Base-by-base conservation (phyloP, 2,113 vertebrate genomes). In the Thunnus thynnus region DNA sequence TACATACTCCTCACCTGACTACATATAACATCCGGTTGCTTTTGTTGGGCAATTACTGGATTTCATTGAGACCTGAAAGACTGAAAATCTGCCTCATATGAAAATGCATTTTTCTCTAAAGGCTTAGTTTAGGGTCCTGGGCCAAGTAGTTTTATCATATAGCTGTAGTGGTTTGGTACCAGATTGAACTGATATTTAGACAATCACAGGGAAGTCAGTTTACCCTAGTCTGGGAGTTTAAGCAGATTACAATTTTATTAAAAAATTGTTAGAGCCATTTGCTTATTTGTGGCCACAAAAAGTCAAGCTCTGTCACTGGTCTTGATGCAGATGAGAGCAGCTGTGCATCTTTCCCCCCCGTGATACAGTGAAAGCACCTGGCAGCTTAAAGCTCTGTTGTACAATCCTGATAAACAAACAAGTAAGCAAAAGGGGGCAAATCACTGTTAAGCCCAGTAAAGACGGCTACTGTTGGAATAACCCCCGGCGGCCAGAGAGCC, bases 341-440 rank as follows among this genome's bases (percentile, higher is more conserved):
- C 82, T 86, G 86, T 84, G 65, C 60, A 52, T 48, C 67, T 13
- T 50, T 46, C 13, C 32, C 36, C 32, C 36, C 25, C 11, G 72
- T 55, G 67, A 72, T 72, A 63, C 55, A 89, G 86, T 85, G 90
- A 93, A 91, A 92, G 88, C 85, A 85, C 82, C 79, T 88, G 84
- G 80, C 77, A 69, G 71, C 88, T 84, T 87, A 87, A 76, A 46
- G 77, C 77, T 75, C 84, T 32, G 46, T 36, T 65, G 68, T 76
- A 75, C 84, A 89, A 89, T 86, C 90, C 81, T 36, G 64, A 84
- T 91, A 90, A 91, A 90, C 78, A 90, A 92, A 89, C 88, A 91
- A 88, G 76, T 86, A 89, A 91, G 83, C 82, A 90, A 90, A 83
- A 83, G 82, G 68, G 66, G 74, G 50, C 68, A 80, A 92, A 90